phyloP scores from a whole-genome alignment of 2,797 vertebrate species.

The Chaunax sp. region DNA sequence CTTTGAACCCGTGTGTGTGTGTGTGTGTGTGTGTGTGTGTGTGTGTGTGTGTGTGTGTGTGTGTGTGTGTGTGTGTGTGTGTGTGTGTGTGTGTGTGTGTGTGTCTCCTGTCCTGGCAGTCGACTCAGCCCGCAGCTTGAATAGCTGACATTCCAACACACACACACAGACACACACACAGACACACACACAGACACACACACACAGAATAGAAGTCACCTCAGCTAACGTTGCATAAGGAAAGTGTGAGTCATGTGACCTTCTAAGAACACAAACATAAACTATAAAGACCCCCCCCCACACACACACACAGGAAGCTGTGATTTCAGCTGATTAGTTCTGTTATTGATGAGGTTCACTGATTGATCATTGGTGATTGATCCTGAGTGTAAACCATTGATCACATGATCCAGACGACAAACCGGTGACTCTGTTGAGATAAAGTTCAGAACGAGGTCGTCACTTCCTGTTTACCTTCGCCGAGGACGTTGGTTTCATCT shows the following conservation, averaged over 20 bases:
- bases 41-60: neutral
- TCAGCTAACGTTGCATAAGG: slow-evolving; percentile 26
- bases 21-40: neutral
- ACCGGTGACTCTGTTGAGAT: too few relatives aligned
- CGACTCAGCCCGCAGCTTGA: slow-evolving; percentile 48
- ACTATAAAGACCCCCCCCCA: slow-evolving; percentile 4
- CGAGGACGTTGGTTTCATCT: too few relatives aligned
- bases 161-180: slow-evolving; percentile 11
- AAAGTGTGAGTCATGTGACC: slow-evolving; percentile 17
- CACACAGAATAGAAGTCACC: slow-evolving; percentile 30
- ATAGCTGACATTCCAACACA: slow-evolving; percentile 76
- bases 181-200: slow-evolving; percentile 29
- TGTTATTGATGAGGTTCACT: neutral
- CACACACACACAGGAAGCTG: neutral
- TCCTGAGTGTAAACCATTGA: too few relatives aligned
- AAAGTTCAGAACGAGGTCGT: too few relatives aligned
- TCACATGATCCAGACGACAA: too few relatives aligned
- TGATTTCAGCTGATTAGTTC: too few relatives aligned
- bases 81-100: slow-evolving; percentile 2
- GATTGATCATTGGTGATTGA: neutral
- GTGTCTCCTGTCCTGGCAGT: slow-evolving; percentile 35
- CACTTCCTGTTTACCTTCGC: too few relatives aligned
- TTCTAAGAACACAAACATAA: slow-evolving; percentile 16
- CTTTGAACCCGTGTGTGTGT: too few relatives aligned
- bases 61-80: neutral